Base-by-base conservation (phyloP, 1,140 invertebrate species). In the Diachasmimorpha longicaudata region DNA sequence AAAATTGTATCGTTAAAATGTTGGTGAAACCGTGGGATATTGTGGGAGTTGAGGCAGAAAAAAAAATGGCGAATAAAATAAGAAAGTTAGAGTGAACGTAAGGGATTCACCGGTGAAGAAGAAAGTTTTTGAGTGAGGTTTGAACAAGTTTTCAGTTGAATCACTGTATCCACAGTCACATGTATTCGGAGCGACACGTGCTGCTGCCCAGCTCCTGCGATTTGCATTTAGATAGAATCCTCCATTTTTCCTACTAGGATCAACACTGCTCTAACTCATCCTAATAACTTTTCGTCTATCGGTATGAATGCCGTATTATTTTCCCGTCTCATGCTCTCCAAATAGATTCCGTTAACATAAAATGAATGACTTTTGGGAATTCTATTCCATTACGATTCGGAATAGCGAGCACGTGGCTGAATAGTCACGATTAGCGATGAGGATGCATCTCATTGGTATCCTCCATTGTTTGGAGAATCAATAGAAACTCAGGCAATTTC, bases 221-320 rank as follows among this genome's bases (percentile, higher is more conserved):
- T 83, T 84, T 82, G 82, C 82, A 84, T 84, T 84, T 84, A 83
- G 77, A 84, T 82, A 75, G 79, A 82, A 82, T 83, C 79, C 55
- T 78, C 75, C 81, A 80, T 82, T 82, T 79, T 66, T 48, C 42
- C 68, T 52, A 58, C 16, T 23, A 16, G 16, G 9, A 31, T 71
- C 13, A 31, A 52, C 21, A 21, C 55, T 37, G 25, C 19, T 63
- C 31, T 74, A 39, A 36, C 31, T 31, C 6, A 31, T 31, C 31
- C 31, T 31, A 31, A 31, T 31, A 31, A 31, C 42, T 55, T 63
- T 19, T 52, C 16, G 6, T 52, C 19, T 6, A 52, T 19, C 48
- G n/a, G 6, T n/a, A 16, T 6, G 39, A 42, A 9, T 42, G 4
- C 39, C 16, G 19, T 52, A 16, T 52, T 52, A 52, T 52, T 52